Evolutionary conservation across 2,797 vertebrate species (phyloP), one percentile per base, ranked within the genome.

Genomic region (Acropternis orthonyx): DNA sequence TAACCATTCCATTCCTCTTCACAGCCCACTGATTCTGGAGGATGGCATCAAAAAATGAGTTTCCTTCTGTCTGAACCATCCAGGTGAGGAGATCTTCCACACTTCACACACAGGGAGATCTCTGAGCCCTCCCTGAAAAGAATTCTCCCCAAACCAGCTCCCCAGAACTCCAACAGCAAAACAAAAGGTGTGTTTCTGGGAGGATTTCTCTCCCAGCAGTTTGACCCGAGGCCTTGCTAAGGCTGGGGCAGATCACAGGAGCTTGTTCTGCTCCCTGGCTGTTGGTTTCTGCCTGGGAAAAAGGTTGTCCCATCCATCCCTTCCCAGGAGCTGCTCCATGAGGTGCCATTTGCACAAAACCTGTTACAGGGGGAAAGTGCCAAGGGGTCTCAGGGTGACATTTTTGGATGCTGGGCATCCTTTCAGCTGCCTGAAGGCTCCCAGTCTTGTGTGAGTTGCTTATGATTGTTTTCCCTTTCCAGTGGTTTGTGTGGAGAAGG

Each of bases 151-250:
- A 59, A 44, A 20, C 3, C 44, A 43, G 46, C 55, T 84, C 36
- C 41, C 26, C 18, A n/a, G 52, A 49, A 26, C 44, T 30, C 37
- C 14, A 41, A 28, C 0, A 71, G 37, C 36, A 30, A 16, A 19
- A 6, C 23, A 22, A 55, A 71, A 17, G 0, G 8, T 9, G 24
- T 10, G 26, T 48, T 59, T 37, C 51, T 51, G 3, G 1, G 2
- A 7, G 32, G 36, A 9, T 54, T 74, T 52, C 1, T 1, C 69
- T 65, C 44, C 6, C 39, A 32, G 44, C 8, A 4, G 1, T 59
- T 65, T 58, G 72, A 55, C 46, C 26, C 18, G 9, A 17, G 48
- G 43, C 62, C 56, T 75, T n/a, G 54, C 24, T 63, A 49, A 49
- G 36, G 54, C 2, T 1, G 6, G 9, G 20, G 62, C 34, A 66